Evolutionary conservation across 2,797 vertebrate species (phyloP).

Genomic region (Lagorchestes hirsutus): DNA sequence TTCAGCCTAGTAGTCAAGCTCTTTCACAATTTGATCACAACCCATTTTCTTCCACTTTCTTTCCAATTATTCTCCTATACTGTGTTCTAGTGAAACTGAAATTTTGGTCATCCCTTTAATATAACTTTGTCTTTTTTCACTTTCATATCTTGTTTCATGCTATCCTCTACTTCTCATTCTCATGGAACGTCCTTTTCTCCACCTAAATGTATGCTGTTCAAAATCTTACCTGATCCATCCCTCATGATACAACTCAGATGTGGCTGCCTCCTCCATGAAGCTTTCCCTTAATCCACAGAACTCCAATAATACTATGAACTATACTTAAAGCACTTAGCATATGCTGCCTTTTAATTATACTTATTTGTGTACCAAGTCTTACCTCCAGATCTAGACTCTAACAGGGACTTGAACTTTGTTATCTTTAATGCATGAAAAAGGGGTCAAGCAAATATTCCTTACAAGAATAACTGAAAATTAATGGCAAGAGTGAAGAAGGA

Average conservation of each 20-base stretch:
- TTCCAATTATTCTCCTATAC: neutral
- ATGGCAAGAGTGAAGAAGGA: neutral
- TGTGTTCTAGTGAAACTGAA: neutral
- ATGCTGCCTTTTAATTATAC: neutral
- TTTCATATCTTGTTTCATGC: neutral
- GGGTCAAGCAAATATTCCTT: neutral
- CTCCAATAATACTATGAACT: neutral
- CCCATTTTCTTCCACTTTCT: neutral
- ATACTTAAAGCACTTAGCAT: neutral
- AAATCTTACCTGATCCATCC: neutral
- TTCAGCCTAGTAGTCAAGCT: neutral
- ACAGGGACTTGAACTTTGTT: neutral
- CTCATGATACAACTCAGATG: neutral
- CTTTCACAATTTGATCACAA: neutral
- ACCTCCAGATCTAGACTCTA: neutral
- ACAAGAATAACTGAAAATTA: neutral
- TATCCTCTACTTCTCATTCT: neutral
- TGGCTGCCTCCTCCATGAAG: neutral
- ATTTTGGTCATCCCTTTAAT: neutral
- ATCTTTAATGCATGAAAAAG: neutral
- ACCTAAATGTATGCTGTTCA: neutral
- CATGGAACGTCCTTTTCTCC: neutral
- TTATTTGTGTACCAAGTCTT: neutral
- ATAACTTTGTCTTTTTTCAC: neutral
- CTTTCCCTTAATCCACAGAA: neutral